Evolutionary conservation across 2,797 vertebrate species (phyloP).

Genomic region (Silurus aristotelis): DNA sequence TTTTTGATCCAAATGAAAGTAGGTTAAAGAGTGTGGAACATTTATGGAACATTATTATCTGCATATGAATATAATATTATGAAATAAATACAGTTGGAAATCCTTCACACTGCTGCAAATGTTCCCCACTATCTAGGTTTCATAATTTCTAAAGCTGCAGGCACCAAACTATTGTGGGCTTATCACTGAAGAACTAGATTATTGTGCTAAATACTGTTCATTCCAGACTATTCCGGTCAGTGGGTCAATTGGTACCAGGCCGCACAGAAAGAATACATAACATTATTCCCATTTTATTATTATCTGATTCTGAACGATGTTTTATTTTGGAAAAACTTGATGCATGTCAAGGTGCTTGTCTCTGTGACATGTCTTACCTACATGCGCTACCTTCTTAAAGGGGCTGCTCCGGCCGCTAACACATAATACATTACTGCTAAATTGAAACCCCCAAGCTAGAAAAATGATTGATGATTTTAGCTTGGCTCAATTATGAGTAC

Average conservation of each 20-base stretch:
- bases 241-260: too few species aligned
- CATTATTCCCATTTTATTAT: too few species aligned
- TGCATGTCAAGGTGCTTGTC: too few species aligned
- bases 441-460: neutral
- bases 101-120: neutral
- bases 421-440: too few species aligned
- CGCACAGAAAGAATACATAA: too few species aligned
- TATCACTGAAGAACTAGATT: neutral
- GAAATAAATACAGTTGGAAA: neutral
- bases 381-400: too few species aligned
- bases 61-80: neutral
- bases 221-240: neutral
- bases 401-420: too few species aligned
- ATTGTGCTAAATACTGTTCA: neutral
- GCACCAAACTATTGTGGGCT: neutral
- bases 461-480: neutral
- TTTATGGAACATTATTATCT: neutral
- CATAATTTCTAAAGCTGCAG: neutral
- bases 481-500: neutral
- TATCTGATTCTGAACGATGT: neutral
- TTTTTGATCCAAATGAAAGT: neutral
- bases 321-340: too few species aligned
- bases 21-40: neutral
- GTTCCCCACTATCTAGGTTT: neutral
- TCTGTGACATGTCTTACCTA: too few species aligned